phyloP scores from a whole-genome alignment of 2,113 vertebrate genomes.

The Ctenomys sociabilis region DNA sequence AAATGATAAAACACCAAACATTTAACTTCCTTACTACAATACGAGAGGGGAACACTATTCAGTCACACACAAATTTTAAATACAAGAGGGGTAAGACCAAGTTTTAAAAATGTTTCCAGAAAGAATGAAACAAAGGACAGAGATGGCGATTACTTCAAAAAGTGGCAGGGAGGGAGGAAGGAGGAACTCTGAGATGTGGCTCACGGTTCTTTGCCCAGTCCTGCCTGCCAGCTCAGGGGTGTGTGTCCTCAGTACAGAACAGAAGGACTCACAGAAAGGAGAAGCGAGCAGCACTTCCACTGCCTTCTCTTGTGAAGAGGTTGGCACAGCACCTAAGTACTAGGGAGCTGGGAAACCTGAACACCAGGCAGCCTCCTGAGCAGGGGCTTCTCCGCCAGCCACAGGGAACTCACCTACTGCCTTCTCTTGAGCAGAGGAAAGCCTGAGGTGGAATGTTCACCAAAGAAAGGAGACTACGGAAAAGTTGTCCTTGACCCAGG shows the following conservation, averaged over 20 bases:
- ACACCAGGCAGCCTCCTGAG: background rate
- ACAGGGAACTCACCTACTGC: background rate
- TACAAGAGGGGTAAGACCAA: background rate
- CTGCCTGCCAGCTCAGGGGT: background rate
- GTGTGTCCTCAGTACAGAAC: background rate
- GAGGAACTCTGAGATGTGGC: background rate
- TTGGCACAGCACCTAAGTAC: too few species aligned
- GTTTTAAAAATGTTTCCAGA: background rate
- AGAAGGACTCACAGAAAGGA: background rate
- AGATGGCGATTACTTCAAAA: background rate
- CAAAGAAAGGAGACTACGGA: background rate
- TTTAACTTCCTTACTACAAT: background rate
- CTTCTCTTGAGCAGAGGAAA: background rate
- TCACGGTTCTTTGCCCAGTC: fast-evolving
- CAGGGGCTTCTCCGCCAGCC: fast-evolving
- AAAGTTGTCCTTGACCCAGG: background rate
- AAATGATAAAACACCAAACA: background rate
- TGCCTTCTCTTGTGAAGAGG: background rate
- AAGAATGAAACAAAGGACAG: background rate
- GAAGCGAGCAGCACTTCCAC: background rate
- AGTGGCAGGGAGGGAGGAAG: background rate
- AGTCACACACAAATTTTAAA: background rate
- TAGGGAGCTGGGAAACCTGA: background rate
- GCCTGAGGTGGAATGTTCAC: background rate
- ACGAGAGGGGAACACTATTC: constrained; percentile 15